Percentiles rank a stretch among this genome's conserved stretches.
phyloP scores from a whole-genome alignment of 1,140 invertebrate species.

The Sitophilus oryzae region DNA sequence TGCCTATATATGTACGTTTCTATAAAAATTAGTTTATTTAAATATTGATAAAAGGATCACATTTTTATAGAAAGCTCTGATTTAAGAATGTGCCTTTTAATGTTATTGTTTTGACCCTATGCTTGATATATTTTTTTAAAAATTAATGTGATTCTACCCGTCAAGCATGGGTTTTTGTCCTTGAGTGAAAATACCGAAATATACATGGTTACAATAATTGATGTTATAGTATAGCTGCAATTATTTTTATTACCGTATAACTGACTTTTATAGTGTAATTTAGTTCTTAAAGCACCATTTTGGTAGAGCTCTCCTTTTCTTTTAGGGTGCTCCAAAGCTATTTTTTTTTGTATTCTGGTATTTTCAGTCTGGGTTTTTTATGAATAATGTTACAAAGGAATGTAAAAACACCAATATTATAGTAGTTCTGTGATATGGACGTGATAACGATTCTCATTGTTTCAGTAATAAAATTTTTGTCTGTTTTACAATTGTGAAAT shows the following conservation, averaged over 20 bases:
- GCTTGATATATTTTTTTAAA: constrained; percentile 9
- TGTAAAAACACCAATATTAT: constrained; percentile 5
- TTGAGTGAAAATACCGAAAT: constrained; percentile 1
- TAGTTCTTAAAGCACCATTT: too few species aligned
- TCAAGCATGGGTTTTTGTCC: background rate
- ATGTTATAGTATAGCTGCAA: too few species aligned
- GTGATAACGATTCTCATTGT: constrained; percentile 1
- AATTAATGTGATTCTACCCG: background rate
- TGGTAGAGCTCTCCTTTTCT: too few species aligned
- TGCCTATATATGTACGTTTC: constrained; percentile 2
- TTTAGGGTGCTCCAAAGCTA: too few species aligned
- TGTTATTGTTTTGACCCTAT: constrained; percentile 15
- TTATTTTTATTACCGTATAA: too few species aligned
- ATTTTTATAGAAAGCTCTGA: background rate
- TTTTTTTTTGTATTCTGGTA: background rate
- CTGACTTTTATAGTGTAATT: too few species aligned
- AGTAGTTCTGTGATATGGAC: constrained; percentile 7
- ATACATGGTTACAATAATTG: constrained; percentile 5
- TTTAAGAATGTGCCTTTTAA: constrained; percentile 20
- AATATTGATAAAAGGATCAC: background rate
- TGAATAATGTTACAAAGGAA: background rate
- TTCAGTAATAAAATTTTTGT: background rate
- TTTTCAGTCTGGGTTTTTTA: background rate
- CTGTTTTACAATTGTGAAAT: background rate
- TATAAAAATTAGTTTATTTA: background rate